These are phyloP conservation scores for Acromyrmex charruanus DNA, from an alignment of 1,140 invertebrate genomes.

Conservation along the genomic window DNA sequence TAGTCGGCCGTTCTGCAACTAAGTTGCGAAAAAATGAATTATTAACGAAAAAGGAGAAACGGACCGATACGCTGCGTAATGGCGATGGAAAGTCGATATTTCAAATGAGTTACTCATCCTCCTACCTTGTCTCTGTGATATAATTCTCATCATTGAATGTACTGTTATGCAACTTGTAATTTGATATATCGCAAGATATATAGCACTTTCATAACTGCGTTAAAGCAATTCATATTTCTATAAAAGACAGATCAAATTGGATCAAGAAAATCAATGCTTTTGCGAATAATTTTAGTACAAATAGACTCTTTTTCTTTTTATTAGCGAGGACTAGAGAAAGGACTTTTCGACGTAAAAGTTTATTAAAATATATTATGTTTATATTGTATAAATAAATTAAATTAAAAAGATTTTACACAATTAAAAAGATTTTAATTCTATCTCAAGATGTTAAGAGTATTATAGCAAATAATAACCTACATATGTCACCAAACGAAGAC, in stretches of 20 bases:
- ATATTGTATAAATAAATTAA: neutral
- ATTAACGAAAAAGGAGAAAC: slow-evolving; percentile 44
- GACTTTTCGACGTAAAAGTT: neutral
- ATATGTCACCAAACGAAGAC: slow-evolving; percentile 7
- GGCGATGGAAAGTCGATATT: slow-evolving; percentile 43
- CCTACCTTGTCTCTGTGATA: neutral
- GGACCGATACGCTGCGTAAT: slow-evolving; percentile 20
- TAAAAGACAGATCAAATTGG: neutral
- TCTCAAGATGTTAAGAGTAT: neutral
- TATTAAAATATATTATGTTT: neutral
- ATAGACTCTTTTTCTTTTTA: neutral
- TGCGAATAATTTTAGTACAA: neutral
- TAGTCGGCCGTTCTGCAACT: slow-evolving; percentile 32
- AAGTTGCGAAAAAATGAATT: slow-evolving; percentile 68
- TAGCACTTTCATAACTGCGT: neutral
- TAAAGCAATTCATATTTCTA: neutral
- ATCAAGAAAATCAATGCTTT: neutral
- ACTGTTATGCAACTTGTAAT: slow-evolving; percentile 1
- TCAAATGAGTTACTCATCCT: slow-evolving; percentile 15
- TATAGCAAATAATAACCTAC: neutral
- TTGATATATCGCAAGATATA: slow-evolving; percentile 11
- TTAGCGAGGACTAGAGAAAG: neutral
- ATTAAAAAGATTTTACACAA: too few species aligned
- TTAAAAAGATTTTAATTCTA: neutral
- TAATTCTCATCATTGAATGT: slow-evolving; percentile 15